Evolutionary conservation across 2,888 invertebrate genomes (phyloP), one percentile per base, ranked within the genome.

Genomic region (Cephalotes varians): DNA sequence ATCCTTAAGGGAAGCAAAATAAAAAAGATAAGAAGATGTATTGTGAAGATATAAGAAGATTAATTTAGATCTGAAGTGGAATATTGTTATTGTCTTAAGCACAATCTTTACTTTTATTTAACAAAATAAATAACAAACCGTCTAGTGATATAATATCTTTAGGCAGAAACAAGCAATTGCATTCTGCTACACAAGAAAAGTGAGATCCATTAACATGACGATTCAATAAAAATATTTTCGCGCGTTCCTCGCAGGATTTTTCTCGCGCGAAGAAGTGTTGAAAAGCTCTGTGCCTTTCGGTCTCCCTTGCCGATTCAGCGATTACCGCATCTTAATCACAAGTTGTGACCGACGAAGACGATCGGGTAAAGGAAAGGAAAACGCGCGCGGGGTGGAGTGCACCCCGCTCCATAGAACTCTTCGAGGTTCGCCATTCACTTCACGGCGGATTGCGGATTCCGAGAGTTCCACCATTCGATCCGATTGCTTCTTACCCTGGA

Each of bases 361-460:
- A 62, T 9, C 47, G 21, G 84, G 58, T 58, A 64, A 67, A 72
- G 84, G 77, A 72, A 72, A 56, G 58, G 54, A n/a, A 69, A 58
- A 74, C 37, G 49, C 12, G 76, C 62, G 49, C 25, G 58, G 51
- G 54, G 58, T 44, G 58, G 12, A 9, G 83, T 77, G 73, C 81
- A 81, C 85, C 84, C 73, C 44, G 51, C 74, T 83, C 47, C 76
- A 86, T 85, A 85, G 88, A 87, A 92, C 91, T 88, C 91, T 92
- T 91, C 89, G 91, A 91, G 90, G 88, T 87, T 91, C 87, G 89
- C 91, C 87, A 92, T 93, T 93, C 92, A 92, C 91, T 92, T 91
- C 88, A 87, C 90, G 89, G 81, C 89, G 93, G 92, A 93, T 93
- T 92, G 92, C 92, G 91, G 91, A 93, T 93, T 93, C 93, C 93